Conservation (phyloP, 1,140 invertebrate species). For the Pachyrhynchus sulphureomaculatus region DNA sequence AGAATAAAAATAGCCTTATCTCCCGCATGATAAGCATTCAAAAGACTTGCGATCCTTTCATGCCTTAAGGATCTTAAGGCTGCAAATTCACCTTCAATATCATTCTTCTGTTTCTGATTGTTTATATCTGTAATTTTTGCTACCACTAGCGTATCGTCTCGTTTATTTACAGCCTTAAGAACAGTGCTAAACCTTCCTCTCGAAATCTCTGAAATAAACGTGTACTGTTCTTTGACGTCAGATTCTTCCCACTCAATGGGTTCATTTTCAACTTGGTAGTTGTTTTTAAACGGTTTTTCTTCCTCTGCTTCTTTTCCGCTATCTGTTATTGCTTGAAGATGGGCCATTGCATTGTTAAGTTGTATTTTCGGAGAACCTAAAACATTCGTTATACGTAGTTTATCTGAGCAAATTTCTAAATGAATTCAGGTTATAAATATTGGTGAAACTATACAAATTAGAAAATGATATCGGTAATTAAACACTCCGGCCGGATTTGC, state of each 20-base stretch:
- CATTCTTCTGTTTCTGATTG: slow-evolving; percentile 64
- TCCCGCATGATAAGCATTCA: slow-evolving; percentile 69
- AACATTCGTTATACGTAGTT: no score
- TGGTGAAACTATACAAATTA: no score
- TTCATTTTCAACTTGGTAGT: slow-evolving; percentile 73
- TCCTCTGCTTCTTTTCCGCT: slow-evolving; percentile 69
- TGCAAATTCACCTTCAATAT: slow-evolving; percentile 78
- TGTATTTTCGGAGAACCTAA: slow-evolving; percentile 65
- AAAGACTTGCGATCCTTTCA: slow-evolving; percentile 76
- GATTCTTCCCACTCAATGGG: slow-evolving; percentile 71
- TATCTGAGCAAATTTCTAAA: no score
- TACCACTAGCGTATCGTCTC: slow-evolving; percentile 69
- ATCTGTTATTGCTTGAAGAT: slow-evolving; percentile 81
- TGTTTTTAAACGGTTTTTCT: slow-evolving; percentile 64
- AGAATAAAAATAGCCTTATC: slow-evolving; percentile 73
- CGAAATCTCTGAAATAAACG: slow-evolving; percentile 79
- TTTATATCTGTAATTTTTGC: slow-evolving; percentile 75
- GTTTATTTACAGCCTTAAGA: slow-evolving; percentile 77
- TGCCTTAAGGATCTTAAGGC: slow-evolving; percentile 78
- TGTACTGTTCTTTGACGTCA: slow-evolving; percentile 71
- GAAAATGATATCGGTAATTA: no score
- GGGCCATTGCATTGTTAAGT: slow-evolving; percentile 76
- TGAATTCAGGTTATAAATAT: no score
- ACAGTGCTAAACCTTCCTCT: slow-evolving; percentile 78
- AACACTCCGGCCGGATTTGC: no score